phyloP scores from a whole-genome alignment of 2,113 vertebrate genomes.

The Pterocles gutturalis region DNA sequence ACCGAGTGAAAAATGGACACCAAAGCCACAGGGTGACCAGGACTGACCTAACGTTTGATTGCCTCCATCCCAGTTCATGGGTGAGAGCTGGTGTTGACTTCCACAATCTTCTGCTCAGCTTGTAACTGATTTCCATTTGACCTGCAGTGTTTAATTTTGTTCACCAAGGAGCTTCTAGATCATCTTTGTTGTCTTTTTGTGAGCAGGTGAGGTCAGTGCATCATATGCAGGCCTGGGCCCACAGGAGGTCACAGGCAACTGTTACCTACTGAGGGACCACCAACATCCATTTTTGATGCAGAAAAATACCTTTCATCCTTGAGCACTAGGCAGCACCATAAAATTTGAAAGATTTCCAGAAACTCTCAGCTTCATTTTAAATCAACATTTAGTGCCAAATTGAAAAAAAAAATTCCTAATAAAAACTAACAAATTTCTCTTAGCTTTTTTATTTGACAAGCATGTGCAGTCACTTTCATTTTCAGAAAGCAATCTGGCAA shows the following conservation, averaged over 20 bases:
- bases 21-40: constrained; percentile 61
- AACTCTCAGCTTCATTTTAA: neutral
- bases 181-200: constrained; percentile 16
- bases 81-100: constrained; percentile 50
- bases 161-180: neutral
- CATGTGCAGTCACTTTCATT: neutral
- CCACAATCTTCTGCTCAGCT: constrained; percentile 5
- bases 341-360: neutral
- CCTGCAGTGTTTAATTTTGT: constrained; percentile 44
- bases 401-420: neutral
- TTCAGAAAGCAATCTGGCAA: neutral
- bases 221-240: neutral
- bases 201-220: neutral
- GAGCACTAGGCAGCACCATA: neutral
- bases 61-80: constrained; percentile 11
- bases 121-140: constrained; percentile 70
- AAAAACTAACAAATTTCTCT: neutral
- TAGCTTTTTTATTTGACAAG: neutral
- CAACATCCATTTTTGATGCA: neutral
- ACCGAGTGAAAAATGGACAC: constrained; percentile 57
- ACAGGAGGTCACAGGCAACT: neutral
- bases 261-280: neutral
- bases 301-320: neutral
- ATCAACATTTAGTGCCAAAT: neutral
- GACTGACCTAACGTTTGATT: constrained; percentile 48